Evolutionary conservation across 2,888 invertebrate species (phyloP), one percentile per base, ranked within the genome.

Genomic region (Tinea trinotella): DNA sequence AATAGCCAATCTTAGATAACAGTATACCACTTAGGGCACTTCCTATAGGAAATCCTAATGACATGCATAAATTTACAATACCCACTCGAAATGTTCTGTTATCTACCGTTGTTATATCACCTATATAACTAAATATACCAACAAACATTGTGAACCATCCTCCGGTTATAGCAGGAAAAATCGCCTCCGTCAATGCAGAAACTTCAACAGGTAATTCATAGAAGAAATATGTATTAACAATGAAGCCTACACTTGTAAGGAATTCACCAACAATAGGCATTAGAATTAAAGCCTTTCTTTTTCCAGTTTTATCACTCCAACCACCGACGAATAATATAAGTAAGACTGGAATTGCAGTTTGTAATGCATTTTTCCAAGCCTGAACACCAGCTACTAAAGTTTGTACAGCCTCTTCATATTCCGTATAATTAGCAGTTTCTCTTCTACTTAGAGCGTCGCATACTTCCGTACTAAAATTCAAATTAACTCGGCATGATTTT

Each of bases 31-130:
- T 95, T 10, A 94, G 77, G 0, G 95, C 94, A 79, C 95, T 92
- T 0, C 97, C 97, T 7, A 96, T 88, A 0, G 96, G 95, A 52
- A 94, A 92, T 0, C 96, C 95, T 15, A 96, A 79, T 0, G 95
- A 94, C 67, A 94, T 84, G 70, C 89, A 89, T 58, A 89, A 77
- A 68, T 90, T 90, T 56, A 89, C 82, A 48, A 90, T 85, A 55
- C 90, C 90, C 57, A 91, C 88, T 65, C 91, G 70, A 58, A 88
- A 77, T 59, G 91, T 91, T 64, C 90, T 87, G 65, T 86, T 87
- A 66, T 89, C 86, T 60, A 85, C 83, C 19, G 84, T 84, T 1
- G 90, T 88, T 57, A 90, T 85, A 62, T 90, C 89, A 63, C 89
- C 88, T 36, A 91, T 85, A 66, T 90, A 90, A 65, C 89, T 89